Evolutionary conservation across 2,797 vertebrate genomes (phyloP), one percentile per base, ranked within the genome.

Genomic region (Tapera naevia): DNA sequence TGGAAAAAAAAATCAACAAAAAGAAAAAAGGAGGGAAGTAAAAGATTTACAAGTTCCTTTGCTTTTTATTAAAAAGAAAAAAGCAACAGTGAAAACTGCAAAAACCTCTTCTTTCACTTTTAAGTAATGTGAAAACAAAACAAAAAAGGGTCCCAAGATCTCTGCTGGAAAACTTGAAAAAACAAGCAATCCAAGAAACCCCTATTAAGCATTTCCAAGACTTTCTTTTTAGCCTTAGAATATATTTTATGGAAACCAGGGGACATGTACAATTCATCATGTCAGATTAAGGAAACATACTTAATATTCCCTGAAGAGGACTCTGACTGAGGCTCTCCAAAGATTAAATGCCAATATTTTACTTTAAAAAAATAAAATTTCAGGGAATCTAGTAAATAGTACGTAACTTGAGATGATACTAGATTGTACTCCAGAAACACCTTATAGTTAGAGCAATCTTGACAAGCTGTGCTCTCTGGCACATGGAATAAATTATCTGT

Each of bases 381-480:
- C 72, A 87, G 95, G 65, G 89, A 96, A 86, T 78, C 25, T 87
- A 90, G 43, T 48, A 91, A 86, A 89, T 3, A 73, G 73, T 39
- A 50, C 0, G 0, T 82, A 57, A 89, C 56, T 91, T 91, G 85
- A 96, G 95, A 80, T 51, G 88, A 45, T 67, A 80, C 70, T 72
- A 91, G 95, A 88, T 37, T 86, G 56, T 24, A 79, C 85, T 91
- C 86, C 79, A 95, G 86, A 97, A 95, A 86, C 89, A 93, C 69
- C 80, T 89, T 17, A 25, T 5, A 60, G 58, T 87, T 78, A 69
- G 74, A 85, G 80, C 79, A 78, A 81, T 64, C 58, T 79, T 46
- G 41, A 45, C 64, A 93, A 87, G 11, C 62, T 83, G 80, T 93
- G 86, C 84, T 93, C 78, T 88, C 85, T 76, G 60, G 60, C 64